These are phyloP conservation scores for Genyomyrus donnyi DNA, from an alignment of 2,113 vertebrate genomes.

Conservation along the genomic window DNA sequence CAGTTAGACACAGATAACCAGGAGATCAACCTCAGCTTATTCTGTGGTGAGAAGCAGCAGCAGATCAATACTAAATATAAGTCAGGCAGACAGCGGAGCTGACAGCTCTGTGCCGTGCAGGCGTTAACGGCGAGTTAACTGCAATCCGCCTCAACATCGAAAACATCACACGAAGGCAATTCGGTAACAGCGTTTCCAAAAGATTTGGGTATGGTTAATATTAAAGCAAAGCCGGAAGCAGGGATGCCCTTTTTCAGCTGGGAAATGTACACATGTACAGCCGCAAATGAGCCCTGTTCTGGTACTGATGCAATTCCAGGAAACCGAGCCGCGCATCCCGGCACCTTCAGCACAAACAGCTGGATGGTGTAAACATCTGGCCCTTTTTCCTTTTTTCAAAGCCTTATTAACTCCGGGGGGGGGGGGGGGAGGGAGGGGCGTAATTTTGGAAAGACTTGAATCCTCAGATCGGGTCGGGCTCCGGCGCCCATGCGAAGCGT, in stretches of 20 bases:
- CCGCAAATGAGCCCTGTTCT: neutral
- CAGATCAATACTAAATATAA: slow-evolving; percentile 1
- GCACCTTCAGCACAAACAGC: neutral
- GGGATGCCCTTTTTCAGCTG: neutral
- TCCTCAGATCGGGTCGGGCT: neutral
- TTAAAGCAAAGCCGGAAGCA: neutral
- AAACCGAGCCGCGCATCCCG: neutral
- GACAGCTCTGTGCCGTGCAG: neutral
- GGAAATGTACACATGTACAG: neutral
- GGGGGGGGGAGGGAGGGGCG: neutral
- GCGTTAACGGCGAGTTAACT: neutral
- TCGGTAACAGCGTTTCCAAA: neutral
- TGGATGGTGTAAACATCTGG: neutral
- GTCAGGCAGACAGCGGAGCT: neutral
- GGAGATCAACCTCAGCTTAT: neutral
- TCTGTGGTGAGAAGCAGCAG: neutral
- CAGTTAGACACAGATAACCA: neutral
- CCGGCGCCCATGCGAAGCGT: slow-evolving; percentile 9
- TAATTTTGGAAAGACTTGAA: neutral
- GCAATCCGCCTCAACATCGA: neutral
- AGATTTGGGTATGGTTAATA: neutral
- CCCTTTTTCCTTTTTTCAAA: neutral
- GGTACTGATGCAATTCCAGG: slow-evolving; percentile 14
- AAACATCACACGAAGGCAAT: neutral
- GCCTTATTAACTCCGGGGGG: neutral